Evolutionary conservation across 2,888 invertebrate genomes (phyloP), one percentile per base, ranked within the genome.

Genomic region (Chymomyza fuscimana): DNA sequence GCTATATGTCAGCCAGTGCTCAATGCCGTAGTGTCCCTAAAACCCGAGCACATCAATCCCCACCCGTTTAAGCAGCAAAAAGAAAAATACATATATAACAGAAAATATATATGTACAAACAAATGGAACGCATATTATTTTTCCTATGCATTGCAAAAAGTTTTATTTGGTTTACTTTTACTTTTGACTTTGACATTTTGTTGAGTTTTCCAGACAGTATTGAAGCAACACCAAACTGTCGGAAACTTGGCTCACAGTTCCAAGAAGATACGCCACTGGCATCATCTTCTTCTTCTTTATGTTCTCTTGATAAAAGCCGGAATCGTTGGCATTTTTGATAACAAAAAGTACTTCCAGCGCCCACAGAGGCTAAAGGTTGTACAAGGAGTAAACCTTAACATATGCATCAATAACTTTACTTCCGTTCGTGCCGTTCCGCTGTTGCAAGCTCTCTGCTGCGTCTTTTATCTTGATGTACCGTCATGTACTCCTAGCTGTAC

Each of bases 301-400:
- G 2, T 32, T 32, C 32, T 9, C 6, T 58, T 29, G 58, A 10
- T 54, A 36, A 16, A 15, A 60, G 4, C 12, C 12, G 0, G 29
- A 25, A 10, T 58, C 6, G 70, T 71, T 67, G 68, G 77, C 81
- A 72, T 86, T 83, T 81, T 86, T 86, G 86, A 86, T 82, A 79
- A 73, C 75, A 68, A 25, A 54, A 58, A 32, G 7, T 32, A 32
- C 32, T 32, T 1, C 32, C 32, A 9, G 32, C 6, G 5, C 5
- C 4, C 5, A 32, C 5, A 32, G 7, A 7, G 0, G 7, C 5
- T 19, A 4, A 54, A 54, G 22, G 22, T 6, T 54, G 40, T 12
- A 46, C 6, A 12, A 2, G 1, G 54, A 15, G 54, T n/a, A 3
- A 54, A 15, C 40, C 15, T 15, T 5, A 16, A 4, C 56, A 19